phyloP scores from a whole-genome alignment of 2,113 vertebrate genomes.

The Perca schrenkii region DNA sequence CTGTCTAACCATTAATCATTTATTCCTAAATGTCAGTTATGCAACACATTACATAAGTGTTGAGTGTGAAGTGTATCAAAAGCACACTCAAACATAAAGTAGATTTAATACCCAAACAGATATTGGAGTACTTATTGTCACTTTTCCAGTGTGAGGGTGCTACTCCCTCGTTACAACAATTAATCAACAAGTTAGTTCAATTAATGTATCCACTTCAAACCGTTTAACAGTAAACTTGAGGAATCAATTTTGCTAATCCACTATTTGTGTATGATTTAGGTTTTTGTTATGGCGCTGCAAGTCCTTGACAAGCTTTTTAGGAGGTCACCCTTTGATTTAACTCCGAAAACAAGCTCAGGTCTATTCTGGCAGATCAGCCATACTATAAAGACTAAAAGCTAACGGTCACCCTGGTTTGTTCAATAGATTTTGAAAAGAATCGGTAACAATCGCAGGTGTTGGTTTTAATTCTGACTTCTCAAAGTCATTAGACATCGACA shows the following conservation, averaged over 20 bases:
- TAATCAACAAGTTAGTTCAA: not conserved
- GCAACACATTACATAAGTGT: not conserved
- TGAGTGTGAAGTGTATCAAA: not conserved
- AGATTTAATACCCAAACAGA: not conserved
- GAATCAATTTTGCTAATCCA: not conserved
- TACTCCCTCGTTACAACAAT: not conserved
- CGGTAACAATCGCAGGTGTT: not conserved
- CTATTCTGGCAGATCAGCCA: not conserved
- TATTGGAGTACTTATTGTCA: not conserved
- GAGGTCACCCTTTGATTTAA: not conserved
- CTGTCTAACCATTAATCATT: not conserved
- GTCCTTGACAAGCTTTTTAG: conserved; percentile 24
- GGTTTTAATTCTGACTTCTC: conserved; percentile 1
- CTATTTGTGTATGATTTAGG: not conserved
- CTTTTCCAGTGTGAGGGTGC: not conserved
- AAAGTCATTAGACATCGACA: not conserved
- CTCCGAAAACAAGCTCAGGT: not conserved
- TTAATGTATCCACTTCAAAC: not conserved
- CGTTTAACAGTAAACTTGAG: not conserved
- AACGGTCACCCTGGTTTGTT: not conserved
- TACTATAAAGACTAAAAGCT: conserved; percentile 1
- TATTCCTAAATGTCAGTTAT: not conserved
- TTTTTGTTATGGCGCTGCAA: not conserved
- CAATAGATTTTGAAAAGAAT: not conserved
- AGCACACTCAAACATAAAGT: not conserved